Evolutionary conservation across 2,113 vertebrate species (phyloP).

Genomic region (Sinocyclocheilus rhinocerous): DNA sequence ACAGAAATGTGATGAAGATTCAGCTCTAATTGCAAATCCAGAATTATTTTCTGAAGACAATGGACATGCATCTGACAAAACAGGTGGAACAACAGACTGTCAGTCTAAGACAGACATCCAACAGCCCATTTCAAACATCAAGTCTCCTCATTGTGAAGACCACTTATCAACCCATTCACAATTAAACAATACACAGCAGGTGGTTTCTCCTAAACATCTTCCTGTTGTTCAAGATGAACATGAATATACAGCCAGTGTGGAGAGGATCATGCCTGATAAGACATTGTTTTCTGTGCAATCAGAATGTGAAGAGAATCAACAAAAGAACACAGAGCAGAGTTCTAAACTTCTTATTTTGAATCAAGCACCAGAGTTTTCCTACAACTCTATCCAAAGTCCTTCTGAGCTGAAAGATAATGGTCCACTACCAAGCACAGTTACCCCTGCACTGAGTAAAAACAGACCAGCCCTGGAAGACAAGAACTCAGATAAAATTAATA

Average conservation of each 20-base stretch:
- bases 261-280: constrained; percentile 67
- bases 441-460: constrained; percentile 55
- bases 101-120: background rate
- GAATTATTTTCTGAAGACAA: constrained; percentile 44
- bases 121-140: constrained; percentile 27
- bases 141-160: constrained; percentile 3
- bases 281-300: constrained; percentile 68
- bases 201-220: constrained; percentile 56
- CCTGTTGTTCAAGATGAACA: constrained; percentile 57
- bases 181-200: constrained; percentile 40
- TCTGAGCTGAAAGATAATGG: constrained; percentile 49
- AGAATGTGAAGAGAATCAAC: constrained; percentile 58
- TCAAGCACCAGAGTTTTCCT: constrained; percentile 58
- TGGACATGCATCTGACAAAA: background rate
- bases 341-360: constrained; percentile 55
- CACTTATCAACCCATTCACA: constrained; percentile 1
- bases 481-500: constrained; percentile 46
- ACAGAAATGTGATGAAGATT: background rate
- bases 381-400: constrained; percentile 47
- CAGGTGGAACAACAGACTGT: constrained; percentile 6
- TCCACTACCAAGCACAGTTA: constrained; percentile 53
- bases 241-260: constrained; percentile 64
- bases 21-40: constrained; percentile 45
- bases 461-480: constrained; percentile 51
- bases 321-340: constrained; percentile 56